Evolutionary conservation across 2,113 vertebrate species (phyloP).

Genomic region (Festucalex cinctus): DNA sequence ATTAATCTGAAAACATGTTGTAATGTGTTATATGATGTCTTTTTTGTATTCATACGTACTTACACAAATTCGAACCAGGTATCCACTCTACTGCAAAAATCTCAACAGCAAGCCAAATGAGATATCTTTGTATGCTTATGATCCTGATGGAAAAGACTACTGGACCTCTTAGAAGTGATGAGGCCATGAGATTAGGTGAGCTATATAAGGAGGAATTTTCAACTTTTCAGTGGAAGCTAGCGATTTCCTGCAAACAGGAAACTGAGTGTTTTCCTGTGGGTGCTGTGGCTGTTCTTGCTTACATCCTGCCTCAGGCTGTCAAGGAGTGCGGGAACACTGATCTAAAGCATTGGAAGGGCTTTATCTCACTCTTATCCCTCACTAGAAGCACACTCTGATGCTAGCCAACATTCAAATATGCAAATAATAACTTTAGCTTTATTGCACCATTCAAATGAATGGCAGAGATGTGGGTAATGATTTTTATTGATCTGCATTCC

Average conservation of each 20-base stretch:
- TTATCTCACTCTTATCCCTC: constrained; percentile 24
- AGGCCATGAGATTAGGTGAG: constrained; percentile 12
- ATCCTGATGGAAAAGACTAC: background rate
- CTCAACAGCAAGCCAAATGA: background rate
- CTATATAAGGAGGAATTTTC: constrained; percentile 37
- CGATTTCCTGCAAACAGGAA: constrained; percentile 72
- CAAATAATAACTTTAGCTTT: background rate
- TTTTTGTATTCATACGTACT: background rate
- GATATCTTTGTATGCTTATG: background rate
- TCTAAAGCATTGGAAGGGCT: constrained; percentile 51
- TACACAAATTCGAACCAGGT: background rate
- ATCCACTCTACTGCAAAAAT: background rate
- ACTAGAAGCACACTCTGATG: constrained; percentile 6
- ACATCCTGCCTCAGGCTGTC: constrained; percentile 66
- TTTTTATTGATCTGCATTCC: constrained; percentile 10
- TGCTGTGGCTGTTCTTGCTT: constrained; percentile 52
- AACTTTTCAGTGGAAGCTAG: constrained; percentile 35
- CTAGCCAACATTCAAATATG: background rate
- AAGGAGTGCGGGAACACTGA: constrained; percentile 54
- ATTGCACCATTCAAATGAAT: background rate
- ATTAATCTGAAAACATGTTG: background rate
- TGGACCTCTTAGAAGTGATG: background rate
- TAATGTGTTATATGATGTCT: too few relatives aligned
- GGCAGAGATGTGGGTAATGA: constrained; percentile 7
- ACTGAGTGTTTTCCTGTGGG: constrained; percentile 68